A percentile compares a stretch with the other conserved stretches of the same genome.
These are phyloP conservation scores for Caranx melampygus DNA, from an alignment of 2,113 vertebrate genomes.

Conservation along the genomic window DNA sequence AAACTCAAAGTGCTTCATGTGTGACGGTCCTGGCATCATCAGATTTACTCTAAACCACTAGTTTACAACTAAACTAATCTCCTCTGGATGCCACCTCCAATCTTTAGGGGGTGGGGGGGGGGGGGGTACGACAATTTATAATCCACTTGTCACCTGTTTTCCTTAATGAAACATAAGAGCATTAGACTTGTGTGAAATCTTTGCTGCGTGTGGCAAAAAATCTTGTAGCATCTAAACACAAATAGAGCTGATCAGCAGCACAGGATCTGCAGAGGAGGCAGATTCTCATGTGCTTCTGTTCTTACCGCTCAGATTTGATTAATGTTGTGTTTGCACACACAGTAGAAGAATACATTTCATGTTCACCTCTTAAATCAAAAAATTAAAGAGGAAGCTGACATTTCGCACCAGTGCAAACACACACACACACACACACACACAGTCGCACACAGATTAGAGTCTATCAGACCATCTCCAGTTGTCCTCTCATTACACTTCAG, in stretches of 20 bases:
- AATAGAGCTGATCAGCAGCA: slow-evolving; percentile 39
- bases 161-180: slow-evolving; percentile 39
- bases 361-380: neutral
- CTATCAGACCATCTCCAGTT: slow-evolving; percentile 39
- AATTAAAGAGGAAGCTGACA: neutral
- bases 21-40: neutral
- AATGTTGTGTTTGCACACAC: slow-evolving; percentile 13
- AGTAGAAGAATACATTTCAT: neutral
- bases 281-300: slow-evolving; percentile 14
- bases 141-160: slow-evolving; percentile 49
- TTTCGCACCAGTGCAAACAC: neutral
- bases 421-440: neutral
- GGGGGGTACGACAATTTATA: slow-evolving; percentile 35
- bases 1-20: neutral
- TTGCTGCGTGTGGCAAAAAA: slow-evolving; percentile 28
- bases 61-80: slow-evolving; percentile 23
- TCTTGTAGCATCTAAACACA: slow-evolving; percentile 13
- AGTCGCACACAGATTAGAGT: neutral
- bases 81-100: neutral
- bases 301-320: slow-evolving; percentile 21
- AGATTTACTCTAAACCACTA: slow-evolving; percentile 21
- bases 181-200: slow-evolving; percentile 37
- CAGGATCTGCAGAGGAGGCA: slow-evolving; percentile 17
- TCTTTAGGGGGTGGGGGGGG: neutral
- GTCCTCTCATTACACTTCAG: slow-evolving; percentile 46